Conservation (phyloP, 2,888 invertebrate species). For the Rhaphigaster nebulosa region DNA sequence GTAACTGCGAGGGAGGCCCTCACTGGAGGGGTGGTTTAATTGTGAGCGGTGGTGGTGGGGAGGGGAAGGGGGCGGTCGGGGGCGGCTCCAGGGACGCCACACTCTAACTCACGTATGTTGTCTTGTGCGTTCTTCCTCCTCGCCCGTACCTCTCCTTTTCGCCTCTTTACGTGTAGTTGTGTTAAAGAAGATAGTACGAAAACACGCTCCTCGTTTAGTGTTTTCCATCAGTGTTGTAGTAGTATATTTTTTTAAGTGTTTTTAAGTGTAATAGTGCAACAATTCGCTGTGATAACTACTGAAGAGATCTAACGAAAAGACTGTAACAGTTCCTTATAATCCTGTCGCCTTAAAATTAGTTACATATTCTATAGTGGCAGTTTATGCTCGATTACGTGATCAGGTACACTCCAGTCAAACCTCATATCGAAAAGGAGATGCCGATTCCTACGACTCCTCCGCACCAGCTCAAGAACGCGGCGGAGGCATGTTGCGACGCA, state of each 20-base stretch:
- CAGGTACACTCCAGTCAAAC: neutral
- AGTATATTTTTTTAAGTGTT: constrained; percentile 1
- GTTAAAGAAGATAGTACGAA: too few relatives aligned
- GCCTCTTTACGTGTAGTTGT: constrained; percentile 43
- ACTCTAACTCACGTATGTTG: constrained; percentile 62
- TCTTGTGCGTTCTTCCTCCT: constrained; percentile 57
- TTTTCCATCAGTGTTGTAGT: neutral
- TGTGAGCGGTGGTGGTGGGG: constrained; percentile 56
- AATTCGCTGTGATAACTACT: constrained; percentile 18
- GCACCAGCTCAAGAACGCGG: constrained; percentile 17
- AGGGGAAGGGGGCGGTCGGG: constrained; percentile 55
- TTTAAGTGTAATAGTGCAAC: constrained; percentile 36
- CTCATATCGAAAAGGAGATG: neutral
- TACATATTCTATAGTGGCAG: neutral
- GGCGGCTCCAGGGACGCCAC: constrained; percentile 58
- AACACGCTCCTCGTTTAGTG: neutral
- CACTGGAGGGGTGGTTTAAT: constrained; percentile 61
- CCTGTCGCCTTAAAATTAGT: neutral
- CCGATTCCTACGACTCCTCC: constrained; percentile 30
- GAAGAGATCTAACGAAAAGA: constrained; percentile 41
- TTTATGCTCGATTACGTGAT: neutral
- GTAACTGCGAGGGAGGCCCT: constrained; percentile 60
- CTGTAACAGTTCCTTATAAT: constrained; percentile 11
- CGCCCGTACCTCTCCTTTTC: constrained; percentile 34
- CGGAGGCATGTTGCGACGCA: neutral